A percentile compares a stretch with the other conserved stretches of the same genome.
Evolutionary conservation across 2,888 invertebrate species (phyloP).

Genomic region (Drosophila suboccidentalis): DNA sequence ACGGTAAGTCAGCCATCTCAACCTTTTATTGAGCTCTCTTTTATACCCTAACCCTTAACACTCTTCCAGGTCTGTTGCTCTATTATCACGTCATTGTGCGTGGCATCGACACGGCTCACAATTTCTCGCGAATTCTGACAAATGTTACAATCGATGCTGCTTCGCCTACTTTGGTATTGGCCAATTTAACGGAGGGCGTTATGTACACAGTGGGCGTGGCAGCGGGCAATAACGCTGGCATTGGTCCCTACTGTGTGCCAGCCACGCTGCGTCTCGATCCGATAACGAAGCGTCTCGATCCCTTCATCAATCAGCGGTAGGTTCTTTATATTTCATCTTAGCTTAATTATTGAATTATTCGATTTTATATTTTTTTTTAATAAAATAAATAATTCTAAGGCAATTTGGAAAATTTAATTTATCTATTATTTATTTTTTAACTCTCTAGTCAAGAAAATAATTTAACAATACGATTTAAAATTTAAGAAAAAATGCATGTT

Average conservation of each 20-base stretch:
- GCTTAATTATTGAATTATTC: not conserved
- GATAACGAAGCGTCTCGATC: slow-evolving; percentile 87
- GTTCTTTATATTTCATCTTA: slow-evolving; percentile 35
- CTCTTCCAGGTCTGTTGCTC: slow-evolving; percentile 88
- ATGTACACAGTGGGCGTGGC: slow-evolving; percentile 94
- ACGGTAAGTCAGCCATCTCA: slow-evolving; percentile 86
- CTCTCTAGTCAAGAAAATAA: too few species aligned
- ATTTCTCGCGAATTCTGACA: slow-evolving; percentile 88
- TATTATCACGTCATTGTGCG: slow-evolving; percentile 92
- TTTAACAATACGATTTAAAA: too few species aligned
- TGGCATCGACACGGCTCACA: slow-evolving; percentile 88
- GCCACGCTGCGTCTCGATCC: slow-evolving; percentile 88
- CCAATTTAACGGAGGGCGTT: slow-evolving; percentile 92
- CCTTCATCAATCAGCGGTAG: slow-evolving; percentile 86
- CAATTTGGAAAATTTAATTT: too few species aligned
- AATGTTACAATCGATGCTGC: slow-evolving; percentile 91
- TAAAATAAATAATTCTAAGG: too few species aligned
- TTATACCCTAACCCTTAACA: not conserved
- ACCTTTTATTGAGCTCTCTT: not conserved
- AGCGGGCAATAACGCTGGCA: slow-evolving; percentile 92
- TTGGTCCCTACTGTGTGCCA: slow-evolving; percentile 92
- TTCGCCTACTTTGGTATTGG: slow-evolving; percentile 91
- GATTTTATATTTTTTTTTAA: too few species aligned
- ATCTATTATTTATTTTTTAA: too few species aligned
- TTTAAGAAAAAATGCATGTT: too few species aligned